Conservation (phyloP, 2,113 vertebrate genomes). For the Crocuta crocuta region DNA sequence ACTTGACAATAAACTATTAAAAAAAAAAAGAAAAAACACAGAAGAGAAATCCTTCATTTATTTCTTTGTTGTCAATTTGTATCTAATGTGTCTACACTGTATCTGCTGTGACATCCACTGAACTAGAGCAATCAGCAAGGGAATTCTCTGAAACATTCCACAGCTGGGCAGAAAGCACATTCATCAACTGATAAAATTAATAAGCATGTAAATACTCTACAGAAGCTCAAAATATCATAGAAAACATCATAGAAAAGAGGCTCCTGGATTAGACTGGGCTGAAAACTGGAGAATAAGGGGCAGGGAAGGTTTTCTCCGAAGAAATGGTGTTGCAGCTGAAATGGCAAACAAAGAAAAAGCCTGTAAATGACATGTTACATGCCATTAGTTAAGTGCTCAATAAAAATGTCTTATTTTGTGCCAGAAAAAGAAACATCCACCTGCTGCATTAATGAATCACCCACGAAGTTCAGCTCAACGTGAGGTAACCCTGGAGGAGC, state of each 20-base stretch:
- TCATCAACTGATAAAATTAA: not conserved
- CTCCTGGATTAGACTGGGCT: accelerated
- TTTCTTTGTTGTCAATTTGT: not conserved
- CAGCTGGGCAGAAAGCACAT: not conserved
- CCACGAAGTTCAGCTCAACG: accelerated
- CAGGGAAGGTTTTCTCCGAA: not conserved
- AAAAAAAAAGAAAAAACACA: not conserved
- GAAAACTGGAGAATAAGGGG: too few species aligned
- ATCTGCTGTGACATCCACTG: not conserved
- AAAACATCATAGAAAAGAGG: not conserved
- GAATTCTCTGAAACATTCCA: not conserved
- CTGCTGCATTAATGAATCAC: not conserved
- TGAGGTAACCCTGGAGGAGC: too few species aligned
- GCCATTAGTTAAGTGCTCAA: not conserved
- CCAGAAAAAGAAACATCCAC: not conserved
- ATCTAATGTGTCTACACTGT: not conserved
- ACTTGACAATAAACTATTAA: too few species aligned
- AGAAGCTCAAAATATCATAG: not conserved
- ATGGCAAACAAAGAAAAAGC: not conserved
- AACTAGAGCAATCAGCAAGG: not conserved
- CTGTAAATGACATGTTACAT: not conserved
- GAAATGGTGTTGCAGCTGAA: not conserved
- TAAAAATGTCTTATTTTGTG: not conserved
- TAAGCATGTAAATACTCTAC: not conserved
- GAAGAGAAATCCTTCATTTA: too few species aligned